Base-by-base conservation (phyloP, 2,113 vertebrate species). In the Nansenia antarctica region DNA sequence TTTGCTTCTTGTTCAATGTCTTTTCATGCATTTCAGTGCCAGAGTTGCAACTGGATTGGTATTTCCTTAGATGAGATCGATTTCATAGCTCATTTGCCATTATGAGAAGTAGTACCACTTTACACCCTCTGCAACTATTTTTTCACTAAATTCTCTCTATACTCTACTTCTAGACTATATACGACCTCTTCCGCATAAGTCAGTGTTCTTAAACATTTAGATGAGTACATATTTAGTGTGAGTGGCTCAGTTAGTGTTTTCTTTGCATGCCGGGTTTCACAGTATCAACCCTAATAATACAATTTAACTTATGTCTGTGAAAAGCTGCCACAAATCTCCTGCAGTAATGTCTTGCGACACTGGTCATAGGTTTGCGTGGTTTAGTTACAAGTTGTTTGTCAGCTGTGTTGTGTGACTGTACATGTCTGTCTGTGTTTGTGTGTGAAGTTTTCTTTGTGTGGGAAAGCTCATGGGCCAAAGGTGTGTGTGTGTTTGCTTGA, bases 401-500 rank as follows among this genome's bases (percentile, higher is more conserved):
- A 26, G 31, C 64, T 34, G 3, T 58, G 15, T 58, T 55, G 57
- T 39, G n/a, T 60, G 58, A 68, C 27, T 3, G 5, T 59, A 35
- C 11, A 20, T 9, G 32, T 77, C 9, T 62, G 15, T 76, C 76
- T 66, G 62, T 76, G 76, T 59, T 24, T 80, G 59, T n/a, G 57
- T 73, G 81, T 68, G 66, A 69, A 70, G 29, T 62, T 65, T 47
- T 29, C 26, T 70, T 64, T 60, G 75, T 59, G 63, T 73, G 39
- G 52, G 66, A 11, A 64, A 85, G 72, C 67, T 62, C 49, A 67
- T 73, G 74, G 83, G 73, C 81, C 84, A 84, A 81, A 85, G 69
- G 72, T 78, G 6, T 60, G n/a, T 65, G 45, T 77, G 69, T 80
- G 4, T 60, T 9, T 65, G 52, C 76, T 53, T 79, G 57, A 77